Conservation (phyloP, 2,888 invertebrate species). For the Physocephala rufipes region DNA sequence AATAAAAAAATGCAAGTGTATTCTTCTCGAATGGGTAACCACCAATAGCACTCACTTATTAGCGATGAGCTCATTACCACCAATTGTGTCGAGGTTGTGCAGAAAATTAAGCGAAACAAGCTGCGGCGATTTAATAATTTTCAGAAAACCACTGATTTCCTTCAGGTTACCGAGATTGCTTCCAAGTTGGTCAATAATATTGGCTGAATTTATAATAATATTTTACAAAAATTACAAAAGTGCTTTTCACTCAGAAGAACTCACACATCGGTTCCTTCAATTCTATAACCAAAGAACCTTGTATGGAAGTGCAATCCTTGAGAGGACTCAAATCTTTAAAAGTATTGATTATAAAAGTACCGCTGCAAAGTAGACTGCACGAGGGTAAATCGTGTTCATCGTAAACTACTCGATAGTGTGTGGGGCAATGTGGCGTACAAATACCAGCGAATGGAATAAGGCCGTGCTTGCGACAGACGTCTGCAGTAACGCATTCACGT, state of each 20-base stretch:
- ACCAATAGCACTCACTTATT: constrained; percentile 51
- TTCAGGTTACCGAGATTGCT: constrained; percentile 71
- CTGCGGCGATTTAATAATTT: constrained; percentile 71
- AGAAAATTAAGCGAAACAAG: constrained; percentile 75
- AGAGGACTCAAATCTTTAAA: constrained; percentile 60
- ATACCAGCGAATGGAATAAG: constrained; percentile 48
- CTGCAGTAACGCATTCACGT: constrained; percentile 49
- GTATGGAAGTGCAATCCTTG: constrained; percentile 75
- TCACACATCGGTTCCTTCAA: constrained; percentile 53
- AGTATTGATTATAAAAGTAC: constrained; percentile 49
- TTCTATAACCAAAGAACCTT: constrained; percentile 74
- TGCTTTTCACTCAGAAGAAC: neutral
- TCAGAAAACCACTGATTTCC: constrained; percentile 74
- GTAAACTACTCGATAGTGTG: constrained; percentile 53
- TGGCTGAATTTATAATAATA: constrained; percentile 11
- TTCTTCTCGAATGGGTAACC: too few relatives aligned
- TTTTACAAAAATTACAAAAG: neutral
- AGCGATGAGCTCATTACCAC: constrained; percentile 67
- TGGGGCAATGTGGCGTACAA: constrained; percentile 78
- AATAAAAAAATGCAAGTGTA: too few relatives aligned
- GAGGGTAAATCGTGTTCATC: constrained; percentile 33
- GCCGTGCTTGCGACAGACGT: constrained; percentile 48
- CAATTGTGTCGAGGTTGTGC: constrained; percentile 71
- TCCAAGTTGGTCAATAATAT: constrained; percentile 67
- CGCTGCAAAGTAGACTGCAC: constrained; percentile 52